A percentile compares a stretch with the other conserved stretches of the same genome.
Evolutionary conservation across 2,113 vertebrate genomes (phyloP).

Genomic region (Columba livia): DNA sequence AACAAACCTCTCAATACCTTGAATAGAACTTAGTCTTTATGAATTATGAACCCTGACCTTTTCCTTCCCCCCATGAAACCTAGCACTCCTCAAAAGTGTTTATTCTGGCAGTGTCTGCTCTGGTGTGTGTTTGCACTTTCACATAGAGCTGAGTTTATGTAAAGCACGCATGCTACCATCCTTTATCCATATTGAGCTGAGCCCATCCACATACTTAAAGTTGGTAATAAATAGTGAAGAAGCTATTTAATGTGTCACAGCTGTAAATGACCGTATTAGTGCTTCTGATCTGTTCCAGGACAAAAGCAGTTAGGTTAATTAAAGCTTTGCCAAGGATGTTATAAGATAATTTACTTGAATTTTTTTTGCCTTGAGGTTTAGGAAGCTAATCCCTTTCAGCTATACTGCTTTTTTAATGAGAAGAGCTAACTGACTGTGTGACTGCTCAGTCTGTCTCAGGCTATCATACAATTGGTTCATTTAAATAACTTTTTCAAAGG

Average conservation of each 20-base stretch:
- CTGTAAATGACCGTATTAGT: not conserved
- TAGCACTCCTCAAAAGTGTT: not conserved
- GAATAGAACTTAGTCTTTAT: not conserved
- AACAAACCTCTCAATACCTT: not conserved
- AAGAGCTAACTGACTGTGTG: not conserved
- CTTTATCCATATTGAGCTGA: not conserved
- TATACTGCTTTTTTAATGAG: not conserved
- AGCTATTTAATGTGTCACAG: constrained; percentile 10
- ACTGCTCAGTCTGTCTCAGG: not conserved
- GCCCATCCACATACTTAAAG: not conserved
- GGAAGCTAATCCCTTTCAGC: constrained; percentile 13
- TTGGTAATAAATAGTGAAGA: not conserved
- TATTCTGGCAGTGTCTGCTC: not conserved
- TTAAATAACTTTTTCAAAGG: constrained; percentile 30
- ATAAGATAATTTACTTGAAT: constrained; percentile 32
- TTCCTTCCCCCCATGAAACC: not conserved
- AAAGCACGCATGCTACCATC: not conserved
- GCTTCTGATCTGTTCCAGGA: constrained; percentile 30
- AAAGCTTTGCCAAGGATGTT: not conserved
- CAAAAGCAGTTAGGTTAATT: constrained; percentile 46
- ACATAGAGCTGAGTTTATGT: not conserved
- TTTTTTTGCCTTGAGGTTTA: constrained; percentile 34
- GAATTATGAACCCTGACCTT: not conserved
- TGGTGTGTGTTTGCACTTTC: not conserved
- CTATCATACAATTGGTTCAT: not conserved